These are phyloP conservation scores for Tethya wilhelma DNA, from an alignment of 37 sponge, comb jelly and placozoan species.

Conservation along the genomic window DNA sequence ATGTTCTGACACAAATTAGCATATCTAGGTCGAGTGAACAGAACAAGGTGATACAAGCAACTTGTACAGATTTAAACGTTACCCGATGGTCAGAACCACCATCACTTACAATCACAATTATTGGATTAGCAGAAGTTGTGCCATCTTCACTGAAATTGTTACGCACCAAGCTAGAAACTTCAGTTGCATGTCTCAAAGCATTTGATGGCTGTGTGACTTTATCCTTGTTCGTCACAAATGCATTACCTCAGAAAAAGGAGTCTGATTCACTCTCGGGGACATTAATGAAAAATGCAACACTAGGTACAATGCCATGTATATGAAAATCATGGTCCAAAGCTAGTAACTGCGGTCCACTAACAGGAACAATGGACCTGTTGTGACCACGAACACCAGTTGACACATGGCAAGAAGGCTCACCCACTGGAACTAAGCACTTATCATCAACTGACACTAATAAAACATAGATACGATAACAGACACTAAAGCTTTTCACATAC, in stretches of 20 bases:
- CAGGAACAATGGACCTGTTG: constrained; percentile 32
- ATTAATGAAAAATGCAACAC: constrained; percentile 22
- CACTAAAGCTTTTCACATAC: constrained; percentile 8
- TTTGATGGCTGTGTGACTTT: constrained; percentile 40
- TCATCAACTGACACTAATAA: constrained; percentile 16
- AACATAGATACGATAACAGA: neutral
- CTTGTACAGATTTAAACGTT: constrained; percentile 36
- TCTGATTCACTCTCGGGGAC: constrained; percentile 12
- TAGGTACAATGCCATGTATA: constrained; percentile 35
- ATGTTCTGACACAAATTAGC: constrained; percentile 28
- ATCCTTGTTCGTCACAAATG: constrained; percentile 45
- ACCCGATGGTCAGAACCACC: constrained; percentile 25
- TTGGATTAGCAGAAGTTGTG: neutral
- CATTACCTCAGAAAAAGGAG: constrained; percentile 20
- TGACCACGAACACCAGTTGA: constrained; percentile 37
- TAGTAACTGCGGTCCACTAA: constrained; percentile 16
- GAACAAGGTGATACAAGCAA: constrained; percentile 7
- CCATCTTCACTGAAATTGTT: neutral
- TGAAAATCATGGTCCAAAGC: constrained; percentile 45
- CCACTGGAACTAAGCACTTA: constrained; percentile 2
- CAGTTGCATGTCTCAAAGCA: constrained; percentile 41
- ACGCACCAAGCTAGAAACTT: neutral
- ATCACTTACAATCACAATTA: neutral
- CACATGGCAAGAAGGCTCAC: constrained; percentile 14
- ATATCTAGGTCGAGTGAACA: constrained; percentile 33